Percentiles rank a stretch among this genome's conserved stretches.
Evolutionary conservation across 1,140 invertebrate species (phyloP).

Genomic region (Aplysia californica): DNA sequence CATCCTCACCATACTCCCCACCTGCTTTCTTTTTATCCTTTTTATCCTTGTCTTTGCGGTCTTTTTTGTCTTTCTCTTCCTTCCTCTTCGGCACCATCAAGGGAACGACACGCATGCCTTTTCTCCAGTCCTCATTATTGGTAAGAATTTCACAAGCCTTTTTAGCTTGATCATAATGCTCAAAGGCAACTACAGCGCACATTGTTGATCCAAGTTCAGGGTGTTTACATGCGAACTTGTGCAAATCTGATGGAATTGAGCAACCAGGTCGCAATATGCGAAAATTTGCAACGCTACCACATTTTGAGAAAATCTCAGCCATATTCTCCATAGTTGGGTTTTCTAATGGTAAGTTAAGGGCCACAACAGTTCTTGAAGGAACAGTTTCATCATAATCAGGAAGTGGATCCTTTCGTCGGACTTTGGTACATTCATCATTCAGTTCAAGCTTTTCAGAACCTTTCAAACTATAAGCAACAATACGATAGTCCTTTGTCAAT

Average conservation of each 20-base stretch:
- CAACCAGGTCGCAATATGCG: constrained; percentile 87
- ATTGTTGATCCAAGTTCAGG: constrained; percentile 85
- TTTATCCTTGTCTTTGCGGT: constrained; percentile 22
- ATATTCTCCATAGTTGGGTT: constrained; percentile 87
- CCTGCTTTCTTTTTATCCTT: constrained; percentile 14
- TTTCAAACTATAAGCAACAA: constrained; percentile 85
- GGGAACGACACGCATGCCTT: constrained; percentile 70
- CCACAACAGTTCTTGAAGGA: constrained; percentile 88
- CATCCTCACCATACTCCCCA: constrained; percentile 23
- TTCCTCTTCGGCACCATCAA: constrained; percentile 58
- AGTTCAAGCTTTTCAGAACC: constrained; percentile 85
- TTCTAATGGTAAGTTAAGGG: constrained; percentile 84
- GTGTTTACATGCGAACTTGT: constrained; percentile 89
- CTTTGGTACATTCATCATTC: constrained; percentile 90
- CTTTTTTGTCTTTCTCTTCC: constrained; percentile 49
- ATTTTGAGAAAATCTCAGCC: constrained; percentile 86
- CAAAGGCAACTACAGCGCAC: constrained; percentile 91
- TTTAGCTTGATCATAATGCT: constrained; percentile 84
- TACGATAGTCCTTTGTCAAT: constrained; percentile 91
- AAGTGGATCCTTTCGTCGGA: constrained; percentile 85
- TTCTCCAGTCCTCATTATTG: constrained; percentile 67
- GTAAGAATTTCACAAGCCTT: constrained; percentile 76
- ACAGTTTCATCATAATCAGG: constrained; percentile 92
- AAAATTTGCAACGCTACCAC: constrained; percentile 89
- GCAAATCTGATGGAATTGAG: constrained; percentile 86